phyloP scores from a whole-genome alignment of 2,113 vertebrate species.

The Gallinago undulata region DNA sequence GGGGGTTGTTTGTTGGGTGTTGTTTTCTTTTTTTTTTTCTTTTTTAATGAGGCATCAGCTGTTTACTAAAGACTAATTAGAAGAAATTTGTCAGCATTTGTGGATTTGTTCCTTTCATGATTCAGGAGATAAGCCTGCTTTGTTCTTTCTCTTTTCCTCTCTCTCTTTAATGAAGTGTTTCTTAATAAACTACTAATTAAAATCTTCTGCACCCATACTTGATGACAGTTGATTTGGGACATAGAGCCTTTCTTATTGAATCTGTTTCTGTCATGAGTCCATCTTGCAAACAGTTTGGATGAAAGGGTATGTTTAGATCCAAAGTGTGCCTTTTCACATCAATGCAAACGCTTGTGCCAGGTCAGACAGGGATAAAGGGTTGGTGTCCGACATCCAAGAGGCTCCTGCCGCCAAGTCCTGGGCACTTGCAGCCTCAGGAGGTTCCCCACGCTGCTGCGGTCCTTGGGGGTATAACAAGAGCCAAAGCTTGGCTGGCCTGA shows the following conservation, averaged over 20 bases:
- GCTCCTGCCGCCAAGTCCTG: rapidly evolving
- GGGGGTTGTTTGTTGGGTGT: not conserved
- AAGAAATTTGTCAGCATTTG: constrained; percentile 41
- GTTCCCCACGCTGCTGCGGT: not conserved
- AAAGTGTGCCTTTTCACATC: not conserved
- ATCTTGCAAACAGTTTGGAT: not conserved
- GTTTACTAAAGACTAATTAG: constrained; percentile 51
- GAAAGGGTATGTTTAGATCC: not conserved
- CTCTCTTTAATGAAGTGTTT: constrained; percentile 45
- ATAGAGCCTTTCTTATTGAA: not conserved
- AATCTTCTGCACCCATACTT: not conserved
- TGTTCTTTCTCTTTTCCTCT: constrained; percentile 32
- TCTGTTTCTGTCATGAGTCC: not conserved
- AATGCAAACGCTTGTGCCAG: rapidly evolving
- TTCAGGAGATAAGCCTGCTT: constrained; percentile 19
- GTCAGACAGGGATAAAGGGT: not conserved
- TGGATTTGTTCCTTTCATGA: constrained; percentile 29
- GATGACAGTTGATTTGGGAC: not conserved
- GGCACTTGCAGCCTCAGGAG: not conserved
- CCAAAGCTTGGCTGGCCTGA: not conserved
- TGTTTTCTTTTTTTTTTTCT: not conserved
- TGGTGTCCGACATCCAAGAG: not conserved
- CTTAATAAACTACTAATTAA: constrained; percentile 40
- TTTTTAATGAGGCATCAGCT: constrained; percentile 10
- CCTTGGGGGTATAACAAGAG: not conserved